A percentile compares a stretch with the other conserved stretches of the same genome.
Conservation (phyloP, 1,140 invertebrate genomes). For the Coboldia fuscipes region DNA sequence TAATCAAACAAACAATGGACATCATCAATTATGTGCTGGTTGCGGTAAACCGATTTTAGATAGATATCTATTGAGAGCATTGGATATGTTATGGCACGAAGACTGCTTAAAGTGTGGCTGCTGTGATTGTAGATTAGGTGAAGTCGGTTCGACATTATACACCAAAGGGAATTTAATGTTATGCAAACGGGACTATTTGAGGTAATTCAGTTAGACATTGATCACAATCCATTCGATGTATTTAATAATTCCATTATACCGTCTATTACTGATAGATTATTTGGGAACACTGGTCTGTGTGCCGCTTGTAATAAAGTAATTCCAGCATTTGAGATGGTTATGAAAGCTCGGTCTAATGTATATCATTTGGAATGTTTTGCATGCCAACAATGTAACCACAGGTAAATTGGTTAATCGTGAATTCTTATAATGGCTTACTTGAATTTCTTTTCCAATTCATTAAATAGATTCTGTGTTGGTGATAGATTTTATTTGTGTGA, state of each 20-base stretch:
- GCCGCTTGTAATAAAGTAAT: constrained; percentile 91
- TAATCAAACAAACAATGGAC: constrained; percentile 23
- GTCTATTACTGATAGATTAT: constrained; percentile 34
- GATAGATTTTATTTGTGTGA: constrained; percentile 91
- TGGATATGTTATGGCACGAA: constrained; percentile 94
- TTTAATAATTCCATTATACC: background rate
- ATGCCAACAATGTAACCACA: constrained; percentile 94
- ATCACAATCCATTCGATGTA: background rate
- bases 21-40: constrained; percentile 56
- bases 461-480: constrained; percentile 83
- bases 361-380: constrained; percentile 97
- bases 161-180: constrained; percentile 91
- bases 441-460: constrained; percentile 5
- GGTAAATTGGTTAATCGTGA: constrained; percentile 51
- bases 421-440: background rate
- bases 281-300: constrained; percentile 79
- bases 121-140: constrained; percentile 89
- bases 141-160: constrained; percentile 92
- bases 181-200: constrained; percentile 95
- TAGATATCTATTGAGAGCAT: constrained; percentile 59
- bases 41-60: constrained; percentile 74
- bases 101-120: constrained; percentile 95
- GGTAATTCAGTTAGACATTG: constrained; percentile 29
- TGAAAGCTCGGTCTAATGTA: constrained; percentile 88
- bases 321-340: constrained; percentile 97